These are phyloP conservation scores for Capitulum mitella DNA, from an alignment of 2,888 invertebrate genomes.

Conservation along the genomic window DNA sequence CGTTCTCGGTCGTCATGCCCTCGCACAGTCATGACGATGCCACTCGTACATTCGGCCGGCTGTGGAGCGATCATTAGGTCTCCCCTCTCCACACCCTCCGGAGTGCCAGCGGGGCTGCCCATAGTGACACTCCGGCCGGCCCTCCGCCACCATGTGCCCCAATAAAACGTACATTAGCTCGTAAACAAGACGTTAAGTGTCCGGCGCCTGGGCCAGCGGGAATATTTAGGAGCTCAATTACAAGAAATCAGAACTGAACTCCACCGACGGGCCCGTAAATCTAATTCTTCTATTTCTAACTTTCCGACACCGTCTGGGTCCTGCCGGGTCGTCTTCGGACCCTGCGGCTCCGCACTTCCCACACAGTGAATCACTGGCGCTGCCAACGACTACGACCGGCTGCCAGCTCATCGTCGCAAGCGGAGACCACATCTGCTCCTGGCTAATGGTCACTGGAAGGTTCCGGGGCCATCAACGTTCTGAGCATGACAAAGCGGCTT, in stretches of 20 bases:
- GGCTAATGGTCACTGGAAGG: too few relatives aligned
- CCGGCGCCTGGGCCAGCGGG: background rate
- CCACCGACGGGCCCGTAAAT: background rate
- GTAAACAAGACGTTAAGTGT: conserved; percentile 4
- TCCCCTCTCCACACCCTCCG: background rate
- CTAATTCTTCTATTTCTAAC: background rate
- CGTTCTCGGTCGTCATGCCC: too few relatives aligned
- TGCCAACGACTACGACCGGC: background rate
- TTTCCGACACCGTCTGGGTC: background rate
- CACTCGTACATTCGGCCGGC: too few relatives aligned
- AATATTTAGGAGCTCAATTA: conserved; percentile 21
- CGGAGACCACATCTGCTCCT: too few relatives aligned
- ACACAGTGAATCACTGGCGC: background rate
- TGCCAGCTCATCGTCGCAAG: too few relatives aligned
- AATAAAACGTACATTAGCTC: background rate
- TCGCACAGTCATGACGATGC: too few relatives aligned
- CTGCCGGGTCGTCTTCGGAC: background rate
- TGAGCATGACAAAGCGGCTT: too few relatives aligned
- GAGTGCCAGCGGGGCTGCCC: background rate
- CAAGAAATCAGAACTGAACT: background rate
- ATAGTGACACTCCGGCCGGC: background rate
- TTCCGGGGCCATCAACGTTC: too few relatives aligned
- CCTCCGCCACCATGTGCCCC: background rate
- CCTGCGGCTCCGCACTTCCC: background rate
- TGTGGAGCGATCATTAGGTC: too few relatives aligned